These are phyloP conservation scores for Pachymerium ferrugineum DNA, from an alignment of 2,888 invertebrate genomes.

Conservation along the genomic window DNA sequence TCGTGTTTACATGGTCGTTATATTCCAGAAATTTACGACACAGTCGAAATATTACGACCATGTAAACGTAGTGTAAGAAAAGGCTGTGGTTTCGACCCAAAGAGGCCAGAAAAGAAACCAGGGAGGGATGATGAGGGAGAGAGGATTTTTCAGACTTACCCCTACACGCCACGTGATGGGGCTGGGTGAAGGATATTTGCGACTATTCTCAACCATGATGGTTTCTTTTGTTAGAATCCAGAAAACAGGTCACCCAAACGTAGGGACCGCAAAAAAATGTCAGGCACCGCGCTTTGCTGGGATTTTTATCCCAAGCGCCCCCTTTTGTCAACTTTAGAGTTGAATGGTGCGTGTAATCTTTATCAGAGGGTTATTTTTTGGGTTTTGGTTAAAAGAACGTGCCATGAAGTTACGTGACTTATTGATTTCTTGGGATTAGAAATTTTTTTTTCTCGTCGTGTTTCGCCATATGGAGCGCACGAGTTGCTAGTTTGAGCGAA, in stretches of 20 bases:
- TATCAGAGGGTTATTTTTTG: no score
- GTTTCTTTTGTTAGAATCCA: constrained; percentile 15
- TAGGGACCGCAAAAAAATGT: background rate
- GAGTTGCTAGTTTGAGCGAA: background rate
- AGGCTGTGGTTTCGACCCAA: background rate
- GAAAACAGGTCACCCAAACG: constrained; percentile 1
- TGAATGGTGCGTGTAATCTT: background rate
- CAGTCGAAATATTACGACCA: no score
- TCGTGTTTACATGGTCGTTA: no score
- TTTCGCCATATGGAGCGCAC: background rate
- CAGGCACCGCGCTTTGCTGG: background rate
- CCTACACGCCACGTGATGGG: background rate
- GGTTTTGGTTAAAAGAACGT: no score
- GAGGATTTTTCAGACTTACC: background rate
- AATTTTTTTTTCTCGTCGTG: background rate
- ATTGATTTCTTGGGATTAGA: background rate
- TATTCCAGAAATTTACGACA: no score
- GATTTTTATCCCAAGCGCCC: background rate
- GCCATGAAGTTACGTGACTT: no score
- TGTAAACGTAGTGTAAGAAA: no score
- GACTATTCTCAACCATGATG: background rate
- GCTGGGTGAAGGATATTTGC: background rate
- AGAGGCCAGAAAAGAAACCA: background rate
- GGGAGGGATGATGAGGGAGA: background rate
- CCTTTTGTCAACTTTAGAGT: background rate